Conservation (phyloP, 2,797 vertebrate genomes). For the Strix occidentalis region DNA sequence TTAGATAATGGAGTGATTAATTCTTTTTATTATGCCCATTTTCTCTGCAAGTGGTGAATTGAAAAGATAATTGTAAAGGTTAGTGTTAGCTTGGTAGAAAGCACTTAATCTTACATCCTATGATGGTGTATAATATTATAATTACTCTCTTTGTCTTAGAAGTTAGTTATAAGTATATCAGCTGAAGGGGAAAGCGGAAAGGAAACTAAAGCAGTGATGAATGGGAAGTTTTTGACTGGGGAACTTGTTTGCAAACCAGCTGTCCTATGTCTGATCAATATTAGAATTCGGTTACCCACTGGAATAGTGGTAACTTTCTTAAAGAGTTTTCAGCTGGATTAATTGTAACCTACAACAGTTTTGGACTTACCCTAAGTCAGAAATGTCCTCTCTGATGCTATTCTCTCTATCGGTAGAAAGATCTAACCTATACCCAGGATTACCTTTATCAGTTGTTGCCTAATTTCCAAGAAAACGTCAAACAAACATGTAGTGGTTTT, state of each 20-base stretch:
- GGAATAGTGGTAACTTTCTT: not conserved
- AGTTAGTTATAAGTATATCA: not conserved
- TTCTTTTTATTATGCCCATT: not conserved
- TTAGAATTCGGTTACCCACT: not conserved
- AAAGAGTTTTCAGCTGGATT: not conserved
- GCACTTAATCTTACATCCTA: not conserved
- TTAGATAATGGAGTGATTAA: not conserved
- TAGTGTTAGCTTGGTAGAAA: not conserved
- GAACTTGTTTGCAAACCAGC: not conserved
- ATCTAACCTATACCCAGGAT: not conserved
- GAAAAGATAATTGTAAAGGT: not conserved
- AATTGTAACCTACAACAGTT: not conserved
- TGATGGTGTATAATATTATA: not conserved
- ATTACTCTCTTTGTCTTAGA: not conserved
- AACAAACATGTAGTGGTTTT: no score
- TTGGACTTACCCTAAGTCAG: not conserved
- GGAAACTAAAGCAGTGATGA: not conserved
- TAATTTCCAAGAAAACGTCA: not conserved
- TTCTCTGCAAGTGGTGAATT: not conserved
- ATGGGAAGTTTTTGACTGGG: not conserved
- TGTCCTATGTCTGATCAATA: not conserved
- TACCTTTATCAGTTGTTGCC: not conserved
- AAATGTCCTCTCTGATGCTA: not conserved
- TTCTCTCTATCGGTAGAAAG: not conserved
- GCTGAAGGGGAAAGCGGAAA: not conserved